These are phyloP conservation scores for Aplysia californica DNA, from an alignment of 1,140 invertebrate species.

Conservation along the genomic window DNA sequence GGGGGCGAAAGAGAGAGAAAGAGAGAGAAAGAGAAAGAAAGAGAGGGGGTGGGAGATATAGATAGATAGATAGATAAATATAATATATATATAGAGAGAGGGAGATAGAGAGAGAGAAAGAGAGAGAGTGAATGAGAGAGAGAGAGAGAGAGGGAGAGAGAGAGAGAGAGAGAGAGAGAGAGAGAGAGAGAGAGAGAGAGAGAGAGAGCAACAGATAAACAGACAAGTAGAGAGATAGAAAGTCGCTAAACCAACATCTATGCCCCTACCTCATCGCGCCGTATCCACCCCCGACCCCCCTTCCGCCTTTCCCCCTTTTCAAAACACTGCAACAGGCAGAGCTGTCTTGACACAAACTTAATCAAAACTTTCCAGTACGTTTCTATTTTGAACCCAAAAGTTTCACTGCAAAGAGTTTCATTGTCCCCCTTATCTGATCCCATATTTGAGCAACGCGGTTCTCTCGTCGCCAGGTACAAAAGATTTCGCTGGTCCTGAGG, in stretches of 20 bases:
- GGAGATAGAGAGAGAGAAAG: not conserved
- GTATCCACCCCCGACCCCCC: not conserved
- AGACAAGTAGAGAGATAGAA: not conserved
- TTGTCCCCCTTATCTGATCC: no score
- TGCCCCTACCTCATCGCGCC: no score
- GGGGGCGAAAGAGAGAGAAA: no score
- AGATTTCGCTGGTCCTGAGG: no score
- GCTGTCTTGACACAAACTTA: not conserved
- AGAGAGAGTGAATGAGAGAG: not conserved
- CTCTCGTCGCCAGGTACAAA: no score
- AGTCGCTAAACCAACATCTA: no score
- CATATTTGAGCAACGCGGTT: no score
- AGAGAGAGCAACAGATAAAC: not conserved
- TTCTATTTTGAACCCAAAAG: no score
- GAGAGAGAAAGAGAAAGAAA: not conserved
- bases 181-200: not conserved
- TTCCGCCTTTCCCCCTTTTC: not conserved
- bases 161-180: constrained; percentile 6
- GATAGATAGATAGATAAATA: not conserved
- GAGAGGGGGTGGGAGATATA: not conserved
- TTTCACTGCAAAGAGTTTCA: no score
- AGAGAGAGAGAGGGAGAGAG: not conserved
- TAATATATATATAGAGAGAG: not conserved
- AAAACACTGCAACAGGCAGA: not conserved
- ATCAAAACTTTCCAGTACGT: no score